Conservation (phyloP, 2,113 vertebrate genomes). For the Dolichallabes microphthalmus region DNA sequence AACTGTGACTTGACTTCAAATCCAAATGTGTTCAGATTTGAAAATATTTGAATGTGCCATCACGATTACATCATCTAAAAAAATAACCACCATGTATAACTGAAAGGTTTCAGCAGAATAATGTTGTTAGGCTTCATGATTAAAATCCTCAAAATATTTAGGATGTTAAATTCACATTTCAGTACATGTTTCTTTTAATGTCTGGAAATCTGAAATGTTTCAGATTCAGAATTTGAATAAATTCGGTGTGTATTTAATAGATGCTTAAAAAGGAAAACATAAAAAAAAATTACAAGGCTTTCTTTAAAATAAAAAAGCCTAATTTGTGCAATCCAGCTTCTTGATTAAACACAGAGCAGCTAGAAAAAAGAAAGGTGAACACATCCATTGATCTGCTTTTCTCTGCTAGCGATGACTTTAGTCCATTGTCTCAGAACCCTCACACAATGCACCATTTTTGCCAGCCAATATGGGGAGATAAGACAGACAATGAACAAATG, state of each 20-base stretch:
- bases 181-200: not conserved
- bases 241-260: not conserved
- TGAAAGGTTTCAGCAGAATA: not conserved
- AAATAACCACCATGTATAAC: not conserved
- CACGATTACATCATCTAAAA: too few species aligned
- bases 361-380: not conserved
- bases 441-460: conserved; percentile 75
- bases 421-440: conserved; percentile 73
- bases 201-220: not conserved
- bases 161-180: not conserved
- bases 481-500: conserved; percentile 50
- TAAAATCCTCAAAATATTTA: not conserved
- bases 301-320: not conserved
- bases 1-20: conserved; percentile 30
- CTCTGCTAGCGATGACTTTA: conserved; percentile 47
- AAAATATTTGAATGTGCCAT: not conserved
- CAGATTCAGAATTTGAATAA: not conserved
- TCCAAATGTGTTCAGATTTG: not conserved
- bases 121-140: not conserved
- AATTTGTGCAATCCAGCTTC: conserved; percentile 4
- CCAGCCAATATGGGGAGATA: conserved; percentile 68
- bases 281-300: not conserved
- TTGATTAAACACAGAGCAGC: not conserved
- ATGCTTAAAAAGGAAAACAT: not conserved
- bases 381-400: conserved; percentile 19